Evolutionary conservation across 2,888 invertebrate genomes (phyloP).

Genomic region (Mylabris sibirica): DNA sequence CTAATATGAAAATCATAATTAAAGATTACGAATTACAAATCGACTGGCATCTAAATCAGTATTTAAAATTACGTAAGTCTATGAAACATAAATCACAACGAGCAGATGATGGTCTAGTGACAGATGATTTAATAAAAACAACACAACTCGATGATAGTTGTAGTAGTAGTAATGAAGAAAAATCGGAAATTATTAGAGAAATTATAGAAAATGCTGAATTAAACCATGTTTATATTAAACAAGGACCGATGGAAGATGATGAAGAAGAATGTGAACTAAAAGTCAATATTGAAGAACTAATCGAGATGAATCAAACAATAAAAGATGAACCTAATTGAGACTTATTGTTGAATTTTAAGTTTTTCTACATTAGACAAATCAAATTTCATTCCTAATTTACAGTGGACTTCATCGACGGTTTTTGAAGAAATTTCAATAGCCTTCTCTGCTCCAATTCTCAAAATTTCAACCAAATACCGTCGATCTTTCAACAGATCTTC

Average conservation of each 20-base stretch:
- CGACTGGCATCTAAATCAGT: constrained; percentile 29
- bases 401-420: constrained; percentile 68
- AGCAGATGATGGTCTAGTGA: too few species aligned
- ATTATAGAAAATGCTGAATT: too few species aligned
- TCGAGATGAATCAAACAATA: too few species aligned
- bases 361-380: constrained; percentile 11
- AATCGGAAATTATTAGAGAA: too few species aligned
- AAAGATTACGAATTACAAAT: constrained; percentile 31
- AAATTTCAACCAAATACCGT: constrained; percentile 67
- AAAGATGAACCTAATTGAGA: too few species aligned
- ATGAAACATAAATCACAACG: not conserved
- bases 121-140: too few species aligned
- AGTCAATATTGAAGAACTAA: too few species aligned
- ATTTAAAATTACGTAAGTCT: constrained; percentile 18
- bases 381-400: constrained; percentile 63
- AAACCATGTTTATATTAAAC: too few species aligned
- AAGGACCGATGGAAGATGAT: too few species aligned
- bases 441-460: constrained; percentile 65
- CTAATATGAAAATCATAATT: constrained; percentile 23
- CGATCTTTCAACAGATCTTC: constrained; percentile 67
- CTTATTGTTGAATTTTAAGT: constrained; percentile 17
- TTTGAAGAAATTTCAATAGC: constrained; percentile 65
- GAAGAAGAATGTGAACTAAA: too few species aligned
- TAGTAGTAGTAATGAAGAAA: too few species aligned
- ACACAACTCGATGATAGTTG: not conserved